Conservation (phyloP, 2,888 invertebrate genomes). For the Cybosia mesomella region DNA sequence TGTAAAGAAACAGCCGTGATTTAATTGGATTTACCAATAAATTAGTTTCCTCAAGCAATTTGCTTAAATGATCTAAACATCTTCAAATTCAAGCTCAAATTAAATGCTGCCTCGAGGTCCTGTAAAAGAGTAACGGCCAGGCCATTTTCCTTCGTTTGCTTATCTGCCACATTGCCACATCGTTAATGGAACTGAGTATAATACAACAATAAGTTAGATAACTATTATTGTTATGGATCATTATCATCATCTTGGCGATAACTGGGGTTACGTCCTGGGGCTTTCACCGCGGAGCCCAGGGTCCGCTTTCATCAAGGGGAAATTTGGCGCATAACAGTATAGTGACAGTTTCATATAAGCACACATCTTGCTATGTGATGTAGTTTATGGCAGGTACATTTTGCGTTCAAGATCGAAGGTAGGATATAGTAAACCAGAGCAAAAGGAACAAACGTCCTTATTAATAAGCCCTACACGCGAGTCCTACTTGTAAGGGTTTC, state of each 20-base stretch:
- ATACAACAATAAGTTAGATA: neutral
- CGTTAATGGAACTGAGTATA: neutral
- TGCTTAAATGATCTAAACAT: neutral
- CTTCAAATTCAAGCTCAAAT: slow-evolving; percentile 1
- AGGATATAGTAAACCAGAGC: too few relatives aligned
- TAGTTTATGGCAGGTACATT: too few relatives aligned
- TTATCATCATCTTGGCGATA: too few relatives aligned
- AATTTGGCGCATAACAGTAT: too few relatives aligned
- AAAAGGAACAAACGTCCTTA: too few relatives aligned
- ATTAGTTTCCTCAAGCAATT: neutral
- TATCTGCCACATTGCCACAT: neutral
- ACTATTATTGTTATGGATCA: too few relatives aligned
- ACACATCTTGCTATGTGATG: too few relatives aligned
- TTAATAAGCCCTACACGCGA: too few relatives aligned
- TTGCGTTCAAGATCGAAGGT: too few relatives aligned
- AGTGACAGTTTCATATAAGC: too few relatives aligned
- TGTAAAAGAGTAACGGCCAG: neutral
- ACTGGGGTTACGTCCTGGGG: too few relatives aligned
- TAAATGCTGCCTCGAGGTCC: slow-evolving; percentile 4
- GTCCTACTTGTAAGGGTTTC: too few relatives aligned
- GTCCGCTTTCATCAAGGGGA: neutral
- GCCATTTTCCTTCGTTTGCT: neutral
- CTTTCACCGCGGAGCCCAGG: neutral
- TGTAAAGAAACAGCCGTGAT: neutral
- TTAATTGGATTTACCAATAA: slow-evolving; percentile 3